Percentiles rank a stretch among this genome's conserved stretches.
These are phyloP conservation scores for Eumerus sabulonum DNA, from an alignment of 2,888 invertebrate species.

Conservation along the genomic window DNA sequence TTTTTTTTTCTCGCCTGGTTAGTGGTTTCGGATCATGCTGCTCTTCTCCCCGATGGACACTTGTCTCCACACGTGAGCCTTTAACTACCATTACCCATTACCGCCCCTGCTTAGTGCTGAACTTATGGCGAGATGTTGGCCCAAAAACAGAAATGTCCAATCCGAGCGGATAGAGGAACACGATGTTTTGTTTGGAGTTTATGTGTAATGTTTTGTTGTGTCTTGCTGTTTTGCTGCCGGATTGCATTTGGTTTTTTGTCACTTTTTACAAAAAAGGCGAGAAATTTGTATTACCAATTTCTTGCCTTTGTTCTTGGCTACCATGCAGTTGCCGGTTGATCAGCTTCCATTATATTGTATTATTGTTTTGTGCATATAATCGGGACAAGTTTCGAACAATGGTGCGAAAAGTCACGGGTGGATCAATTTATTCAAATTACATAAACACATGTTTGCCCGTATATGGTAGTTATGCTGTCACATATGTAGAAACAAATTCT, in stretches of 20 bases:
- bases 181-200: conserved; percentile 42
- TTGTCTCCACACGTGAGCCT: conserved; percentile 51
- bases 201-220: conserved; percentile 37
- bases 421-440: conserved; percentile 67
- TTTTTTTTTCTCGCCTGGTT: conserved; percentile 51
- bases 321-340: conserved; percentile 53
- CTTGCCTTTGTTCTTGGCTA: conserved; percentile 59
- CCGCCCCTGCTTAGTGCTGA: conserved; percentile 57
- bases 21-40: conserved; percentile 51
- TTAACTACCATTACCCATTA: conserved; percentile 65
- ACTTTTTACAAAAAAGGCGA: conserved; percentile 51
- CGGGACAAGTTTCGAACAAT: conserved; percentile 49
- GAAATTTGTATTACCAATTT: conserved; percentile 68
- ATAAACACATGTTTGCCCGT: conserved; percentile 38
- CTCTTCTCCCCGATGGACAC: conserved; percentile 52
- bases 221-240: conserved; percentile 39
- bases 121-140: conserved; percentile 37
- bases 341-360: conserved; percentile 58
- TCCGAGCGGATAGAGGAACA: conserved; percentile 33
- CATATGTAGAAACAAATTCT: too few species aligned
- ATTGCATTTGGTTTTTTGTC: not conserved
- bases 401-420: conserved; percentile 58
- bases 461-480: conserved; percentile 4
- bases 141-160: conserved; percentile 38
- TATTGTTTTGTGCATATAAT: conserved; percentile 53